These are phyloP conservation scores for Diaprepes abbreviatus DNA, from an alignment of 2,888 invertebrate genomes.

Conservation along the genomic window DNA sequence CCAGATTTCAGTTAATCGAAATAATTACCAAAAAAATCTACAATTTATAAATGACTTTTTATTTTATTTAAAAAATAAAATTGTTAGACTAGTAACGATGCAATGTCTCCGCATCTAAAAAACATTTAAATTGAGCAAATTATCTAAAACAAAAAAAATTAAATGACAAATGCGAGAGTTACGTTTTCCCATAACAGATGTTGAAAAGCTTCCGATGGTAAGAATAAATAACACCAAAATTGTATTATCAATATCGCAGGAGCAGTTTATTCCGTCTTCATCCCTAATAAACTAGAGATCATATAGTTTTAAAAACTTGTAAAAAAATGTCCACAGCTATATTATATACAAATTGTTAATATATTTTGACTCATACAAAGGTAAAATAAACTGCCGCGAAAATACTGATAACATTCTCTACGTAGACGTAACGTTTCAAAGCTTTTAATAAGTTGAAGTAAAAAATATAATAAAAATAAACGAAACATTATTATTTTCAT, in stretches of 20 bases:
- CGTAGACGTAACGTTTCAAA: background rate
- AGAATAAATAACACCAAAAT: background rate
- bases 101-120: too few species aligned
- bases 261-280: background rate
- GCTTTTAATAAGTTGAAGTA: background rate
- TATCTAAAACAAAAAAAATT: background rate
- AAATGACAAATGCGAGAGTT: too few species aligned
- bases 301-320: background rate
- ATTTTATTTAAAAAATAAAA: too few species aligned
- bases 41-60: too few species aligned
- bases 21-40: too few species aligned
- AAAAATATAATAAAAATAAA: background rate
- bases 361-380: background rate
- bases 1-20: too few species aligned
- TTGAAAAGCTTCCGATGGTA: background rate
- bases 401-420: background rate
- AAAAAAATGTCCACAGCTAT: background rate
- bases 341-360: background rate
- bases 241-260: background rate
- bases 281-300: background rate
- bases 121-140: too few species aligned
- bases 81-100: too few species aligned
- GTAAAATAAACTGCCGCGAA: background rate
- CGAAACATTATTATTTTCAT: background rate
- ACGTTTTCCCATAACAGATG: too few species aligned